These are phyloP conservation scores for Plagodis pulveraria DNA, from an alignment of 2,888 invertebrate genomes.

Conservation along the genomic window DNA sequence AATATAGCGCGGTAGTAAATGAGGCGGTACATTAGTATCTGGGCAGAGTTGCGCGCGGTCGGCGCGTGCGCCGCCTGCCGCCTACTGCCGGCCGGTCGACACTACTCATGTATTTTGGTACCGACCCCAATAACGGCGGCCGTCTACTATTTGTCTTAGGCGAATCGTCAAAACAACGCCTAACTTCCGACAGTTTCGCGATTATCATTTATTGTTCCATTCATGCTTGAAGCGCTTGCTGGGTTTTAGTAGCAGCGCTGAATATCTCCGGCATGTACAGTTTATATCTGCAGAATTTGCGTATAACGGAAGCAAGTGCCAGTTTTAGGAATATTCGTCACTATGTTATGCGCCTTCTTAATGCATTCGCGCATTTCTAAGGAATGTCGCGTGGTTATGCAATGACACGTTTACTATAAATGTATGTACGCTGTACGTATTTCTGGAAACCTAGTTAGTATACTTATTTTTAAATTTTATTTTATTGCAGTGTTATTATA, in stretches of 20 bases:
- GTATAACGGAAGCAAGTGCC: slow-evolving; percentile 4
- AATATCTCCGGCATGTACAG: slow-evolving; percentile 1
- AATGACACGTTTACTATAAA: neutral
- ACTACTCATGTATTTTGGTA: slow-evolving; percentile 80
- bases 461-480: neutral
- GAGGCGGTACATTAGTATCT: slow-evolving; percentile 71
- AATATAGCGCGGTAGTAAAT: slow-evolving; percentile 76
- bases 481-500: neutral
- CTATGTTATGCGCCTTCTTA: slow-evolving; percentile 6
- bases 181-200: slow-evolving; percentile 32
- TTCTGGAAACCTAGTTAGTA: neutral
- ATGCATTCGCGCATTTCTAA: slow-evolving; percentile 3
- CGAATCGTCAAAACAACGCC: slow-evolving; percentile 76
- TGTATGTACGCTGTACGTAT: neutral
- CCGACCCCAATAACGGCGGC: slow-evolving; percentile 81
- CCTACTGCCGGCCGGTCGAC: slow-evolving; percentile 76
- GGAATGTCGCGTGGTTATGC: slow-evolving; percentile 9
- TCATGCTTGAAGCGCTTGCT: slow-evolving; percentile 16
- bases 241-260: slow-evolving; percentile 1
- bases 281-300: slow-evolving; percentile 8
- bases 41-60: slow-evolving; percentile 71
- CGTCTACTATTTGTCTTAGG: slow-evolving; percentile 80
- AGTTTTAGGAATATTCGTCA: slow-evolving; percentile 15
- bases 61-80: slow-evolving; percentile 79
- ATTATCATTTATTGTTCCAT: slow-evolving; percentile 25